Conservation (phyloP, 2,797 vertebrate genomes). For the Nasua narica region DNA sequence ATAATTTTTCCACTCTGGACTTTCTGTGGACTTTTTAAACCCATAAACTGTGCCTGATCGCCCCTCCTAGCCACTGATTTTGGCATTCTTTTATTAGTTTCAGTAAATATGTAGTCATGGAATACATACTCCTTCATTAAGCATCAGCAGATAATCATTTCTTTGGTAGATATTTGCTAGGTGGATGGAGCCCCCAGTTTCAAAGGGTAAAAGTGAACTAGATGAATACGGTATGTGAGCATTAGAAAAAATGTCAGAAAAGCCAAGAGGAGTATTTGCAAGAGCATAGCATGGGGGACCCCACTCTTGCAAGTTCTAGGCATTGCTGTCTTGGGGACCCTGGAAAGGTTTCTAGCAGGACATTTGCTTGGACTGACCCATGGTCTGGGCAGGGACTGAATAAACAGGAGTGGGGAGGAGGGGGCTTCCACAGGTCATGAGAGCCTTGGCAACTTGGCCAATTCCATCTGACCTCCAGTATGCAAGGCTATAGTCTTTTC, state of each 20-base stretch:
- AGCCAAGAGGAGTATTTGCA: not conserved
- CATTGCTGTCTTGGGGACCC: too few relatives aligned
- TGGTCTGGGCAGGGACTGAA: not conserved
- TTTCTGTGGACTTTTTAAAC: not conserved
- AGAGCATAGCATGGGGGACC: too few relatives aligned
- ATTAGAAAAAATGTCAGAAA: not conserved
- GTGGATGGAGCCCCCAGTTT: not conserved
- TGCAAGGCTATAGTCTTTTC: not conserved
- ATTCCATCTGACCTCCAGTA: not conserved
- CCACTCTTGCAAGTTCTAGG: rapidly evolving
- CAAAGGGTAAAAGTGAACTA: not conserved
- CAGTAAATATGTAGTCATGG: too few relatives aligned
- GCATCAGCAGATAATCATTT: not conserved
- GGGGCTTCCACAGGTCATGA: not conserved
- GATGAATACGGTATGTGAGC: too few relatives aligned
- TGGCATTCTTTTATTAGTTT: not conserved
- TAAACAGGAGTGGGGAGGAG: not conserved
- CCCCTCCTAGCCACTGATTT: not conserved
- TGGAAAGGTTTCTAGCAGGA: not conserved
- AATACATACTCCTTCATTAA: too few relatives aligned
- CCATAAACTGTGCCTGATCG: not conserved
- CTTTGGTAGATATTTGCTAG: not conserved
- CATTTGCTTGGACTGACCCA: not conserved
- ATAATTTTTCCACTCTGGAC: not conserved
- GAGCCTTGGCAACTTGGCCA: not conserved